Evolutionary conservation across 2,113 vertebrate species (phyloP).

Genomic region (Istiophorus platypterus): DNA sequence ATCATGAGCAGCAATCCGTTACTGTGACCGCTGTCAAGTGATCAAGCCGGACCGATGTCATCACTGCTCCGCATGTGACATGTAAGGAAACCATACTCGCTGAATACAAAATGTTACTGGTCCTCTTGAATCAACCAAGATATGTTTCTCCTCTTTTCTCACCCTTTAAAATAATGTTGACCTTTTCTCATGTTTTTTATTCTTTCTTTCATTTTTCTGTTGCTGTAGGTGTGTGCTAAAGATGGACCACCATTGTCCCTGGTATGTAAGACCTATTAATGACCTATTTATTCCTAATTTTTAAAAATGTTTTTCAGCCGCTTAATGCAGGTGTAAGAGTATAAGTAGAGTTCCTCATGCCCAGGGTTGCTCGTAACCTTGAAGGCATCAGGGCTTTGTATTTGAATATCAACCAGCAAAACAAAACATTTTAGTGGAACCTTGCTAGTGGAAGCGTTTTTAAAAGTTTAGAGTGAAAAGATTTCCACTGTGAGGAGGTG

Average conservation of each 20-base stretch:
- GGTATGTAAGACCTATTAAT: slow-evolving; percentile 84
- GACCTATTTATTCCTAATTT: neutral
- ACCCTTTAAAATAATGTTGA: neutral
- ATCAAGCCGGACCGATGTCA: slow-evolving; percentile 98
- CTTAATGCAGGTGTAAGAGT: neutral
- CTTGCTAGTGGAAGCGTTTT: neutral
- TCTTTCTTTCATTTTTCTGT: neutral
- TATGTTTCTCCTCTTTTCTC: neutral
- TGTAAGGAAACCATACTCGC: slow-evolving; percentile 77
- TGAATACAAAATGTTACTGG: neutral
- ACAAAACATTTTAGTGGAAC: neutral
- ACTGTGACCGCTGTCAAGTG: slow-evolving; percentile 96
- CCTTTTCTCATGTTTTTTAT: neutral
- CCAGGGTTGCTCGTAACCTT: neutral
- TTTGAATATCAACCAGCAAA: neutral
- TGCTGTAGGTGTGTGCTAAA: slow-evolving; percentile 92
- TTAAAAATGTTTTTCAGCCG: neutral
- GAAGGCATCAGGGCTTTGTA: neutral
- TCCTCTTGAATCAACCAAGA: neutral
- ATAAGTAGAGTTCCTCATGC: neutral
- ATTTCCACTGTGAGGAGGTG: neutral
- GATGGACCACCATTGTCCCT: slow-evolving; percentile 99
- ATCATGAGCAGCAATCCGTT: slow-evolving; percentile 89
- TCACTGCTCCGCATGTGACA: slow-evolving; percentile 97
- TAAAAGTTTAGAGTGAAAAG: slow-evolving; percentile 4